A percentile compares a stretch with the other conserved stretches of the same genome.
phyloP scores from a whole-genome alignment of 2,888 invertebrate genomes.

The Drosophila austrosaltans region DNA sequence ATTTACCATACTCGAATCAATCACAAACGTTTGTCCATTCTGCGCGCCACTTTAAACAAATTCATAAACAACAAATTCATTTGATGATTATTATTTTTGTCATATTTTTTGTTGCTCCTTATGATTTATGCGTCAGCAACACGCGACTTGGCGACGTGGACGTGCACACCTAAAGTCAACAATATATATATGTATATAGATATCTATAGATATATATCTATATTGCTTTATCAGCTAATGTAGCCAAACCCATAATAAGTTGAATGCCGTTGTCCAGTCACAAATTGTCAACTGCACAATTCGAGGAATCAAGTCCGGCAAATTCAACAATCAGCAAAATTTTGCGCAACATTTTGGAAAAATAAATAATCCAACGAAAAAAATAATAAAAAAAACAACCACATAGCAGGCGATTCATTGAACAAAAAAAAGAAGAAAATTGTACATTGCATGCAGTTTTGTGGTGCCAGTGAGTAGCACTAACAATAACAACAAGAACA shows the following conservation, averaged over 20 bases:
- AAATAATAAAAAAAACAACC: constrained; percentile 7
- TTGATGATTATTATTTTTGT: constrained; percentile 59
- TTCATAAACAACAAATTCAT: constrained; percentile 77
- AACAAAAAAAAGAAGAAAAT: constrained; percentile 47
- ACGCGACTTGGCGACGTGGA: constrained; percentile 63
- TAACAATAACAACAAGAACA: constrained; percentile 15
- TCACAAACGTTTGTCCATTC: constrained; percentile 59
- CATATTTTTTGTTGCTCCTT: constrained; percentile 17
- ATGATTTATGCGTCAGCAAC: constrained; percentile 74
- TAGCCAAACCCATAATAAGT: constrained; percentile 36
- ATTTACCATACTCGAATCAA: constrained; percentile 69
- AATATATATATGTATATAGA: background rate
- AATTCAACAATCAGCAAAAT: constrained; percentile 46
- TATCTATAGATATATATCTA: background rate
- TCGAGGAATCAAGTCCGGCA: constrained; percentile 48
- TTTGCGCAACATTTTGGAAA: constrained; percentile 69
- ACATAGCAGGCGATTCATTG: constrained; percentile 24
- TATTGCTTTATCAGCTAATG: constrained; percentile 48
- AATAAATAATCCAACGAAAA: constrained; percentile 28
- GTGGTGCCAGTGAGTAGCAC: constrained; percentile 39
- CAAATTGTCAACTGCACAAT: constrained; percentile 43
- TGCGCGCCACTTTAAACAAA: constrained; percentile 75
- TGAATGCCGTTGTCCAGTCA: constrained; percentile 52
- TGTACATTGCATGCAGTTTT: constrained; percentile 67
- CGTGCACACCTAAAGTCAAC: constrained; percentile 33